Conservation (phyloP, 35 echinoderm and acorn worm species). For the Ophioderma brevispina region DNA sequence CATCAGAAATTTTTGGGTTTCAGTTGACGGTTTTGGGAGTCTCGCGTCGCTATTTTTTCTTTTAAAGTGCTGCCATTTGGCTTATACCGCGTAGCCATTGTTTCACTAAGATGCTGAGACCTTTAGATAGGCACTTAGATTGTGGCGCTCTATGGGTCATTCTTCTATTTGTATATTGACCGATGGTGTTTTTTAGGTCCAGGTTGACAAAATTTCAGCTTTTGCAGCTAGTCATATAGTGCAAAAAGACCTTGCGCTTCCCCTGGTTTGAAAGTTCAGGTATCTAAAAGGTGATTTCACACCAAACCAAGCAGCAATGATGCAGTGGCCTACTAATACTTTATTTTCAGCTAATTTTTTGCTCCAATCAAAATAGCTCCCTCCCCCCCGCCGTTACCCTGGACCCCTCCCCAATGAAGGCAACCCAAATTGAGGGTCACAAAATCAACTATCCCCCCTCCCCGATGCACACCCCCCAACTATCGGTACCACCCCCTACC, state of each 20-base stretch:
- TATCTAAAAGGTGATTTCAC: slow-evolving; percentile 40
- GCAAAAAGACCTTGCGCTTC: not conserved
- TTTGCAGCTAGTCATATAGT: not conserved
- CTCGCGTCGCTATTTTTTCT: slow-evolving; percentile 8
- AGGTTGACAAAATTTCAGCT: not conserved
- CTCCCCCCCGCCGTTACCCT: no score
- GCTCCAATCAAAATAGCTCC: no score
- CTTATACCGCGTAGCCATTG: slow-evolving; percentile 27
- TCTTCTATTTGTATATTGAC: slow-evolving; percentile 10
- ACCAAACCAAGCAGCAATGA: no score
- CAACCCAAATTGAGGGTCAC: no score
- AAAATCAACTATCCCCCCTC: no score
- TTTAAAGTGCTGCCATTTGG: slow-evolving; percentile 33
- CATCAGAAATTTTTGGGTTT: slow-evolving; percentile 42
- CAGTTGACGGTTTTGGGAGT: slow-evolving; percentile 2
- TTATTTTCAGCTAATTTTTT: no score
- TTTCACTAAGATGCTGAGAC: slow-evolving; percentile 52
- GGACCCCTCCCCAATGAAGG: no score
- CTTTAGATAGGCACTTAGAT: slow-evolving; percentile 7
- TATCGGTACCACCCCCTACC: no score
- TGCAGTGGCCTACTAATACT: no score
- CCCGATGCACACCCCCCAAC: no score
- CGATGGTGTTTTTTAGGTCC: not conserved
- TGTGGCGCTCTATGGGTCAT: slow-evolving; percentile 45
- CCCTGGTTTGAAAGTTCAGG: no score